A percentile compares a stretch with the other conserved stretches of the same genome.
Evolutionary conservation across 2,888 invertebrate genomes (phyloP).

Genomic region (Melolontha melolontha): DNA sequence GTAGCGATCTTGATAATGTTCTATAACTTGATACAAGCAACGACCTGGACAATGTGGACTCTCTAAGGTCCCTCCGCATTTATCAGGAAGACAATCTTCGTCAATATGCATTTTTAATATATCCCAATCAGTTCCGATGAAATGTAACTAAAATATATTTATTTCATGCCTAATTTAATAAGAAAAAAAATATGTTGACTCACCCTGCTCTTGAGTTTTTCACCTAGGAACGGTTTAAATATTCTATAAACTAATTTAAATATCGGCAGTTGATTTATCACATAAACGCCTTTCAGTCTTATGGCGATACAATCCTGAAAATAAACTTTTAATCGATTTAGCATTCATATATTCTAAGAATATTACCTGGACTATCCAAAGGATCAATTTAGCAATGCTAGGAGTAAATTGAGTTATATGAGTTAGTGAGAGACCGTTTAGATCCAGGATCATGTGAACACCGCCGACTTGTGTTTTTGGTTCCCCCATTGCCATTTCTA

Average conservation of each 20-base stretch:
- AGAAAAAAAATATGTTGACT: slow-evolving; percentile 42
- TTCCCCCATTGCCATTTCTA: slow-evolving; percentile 83
- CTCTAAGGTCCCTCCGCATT: slow-evolving; percentile 77
- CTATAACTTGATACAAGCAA: slow-evolving; percentile 53
- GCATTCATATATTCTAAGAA: too few relatives aligned
- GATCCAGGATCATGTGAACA: slow-evolving; percentile 79
- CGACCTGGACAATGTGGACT: slow-evolving; percentile 74
- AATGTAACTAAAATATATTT: slow-evolving; percentile 69
- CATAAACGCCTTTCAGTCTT: slow-evolving; percentile 86
- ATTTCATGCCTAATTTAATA: too few relatives aligned
- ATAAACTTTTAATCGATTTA: slow-evolving; percentile 40
- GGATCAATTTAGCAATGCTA: slow-evolving; percentile 77
- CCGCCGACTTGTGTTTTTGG: slow-evolving; percentile 83
- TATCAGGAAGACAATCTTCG: slow-evolving; percentile 70
- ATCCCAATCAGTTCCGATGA: slow-evolving; percentile 78
- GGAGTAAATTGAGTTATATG: slow-evolving; percentile 84
- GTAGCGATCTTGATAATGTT: slow-evolving; percentile 44
- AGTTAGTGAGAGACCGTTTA: slow-evolving; percentile 78
- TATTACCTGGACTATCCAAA: slow-evolving; percentile 78
- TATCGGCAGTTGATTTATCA: slow-evolving; percentile 88
- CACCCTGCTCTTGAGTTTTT: slow-evolving; percentile 83
- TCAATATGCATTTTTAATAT: slow-evolving; percentile 73
- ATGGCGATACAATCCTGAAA: slow-evolving; percentile 84
- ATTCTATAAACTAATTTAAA: slow-evolving; percentile 89
- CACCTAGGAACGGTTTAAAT: slow-evolving; percentile 88